Evolutionary conservation across 2,888 invertebrate species (phyloP), one percentile per base, ranked within the genome.

Genomic region (Leuctra nigra): DNA sequence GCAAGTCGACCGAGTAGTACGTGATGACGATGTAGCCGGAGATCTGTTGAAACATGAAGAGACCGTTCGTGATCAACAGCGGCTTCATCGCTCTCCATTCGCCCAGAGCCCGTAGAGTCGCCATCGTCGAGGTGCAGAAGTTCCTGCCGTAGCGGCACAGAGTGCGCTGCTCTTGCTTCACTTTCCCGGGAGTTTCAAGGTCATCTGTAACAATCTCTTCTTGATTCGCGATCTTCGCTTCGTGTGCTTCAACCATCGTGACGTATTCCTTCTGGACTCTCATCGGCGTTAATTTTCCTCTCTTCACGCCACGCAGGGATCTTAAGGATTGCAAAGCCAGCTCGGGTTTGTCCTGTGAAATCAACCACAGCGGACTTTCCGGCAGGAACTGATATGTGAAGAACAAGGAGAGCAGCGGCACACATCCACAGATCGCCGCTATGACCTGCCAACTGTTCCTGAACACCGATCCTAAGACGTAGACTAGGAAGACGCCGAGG

Each of bases 321-420:
- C 35, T 14, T 11, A 55, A 48, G 13, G 55, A 25, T 16, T 23
- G 18, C 23, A 35, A 13, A 0, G 79, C 79, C 63, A 77, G 77
- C 2, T 73, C 72, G 13, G 70, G 61, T 7, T 75, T 70, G 52
- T 75, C 74, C 55, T 71, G 72, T 24, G 73, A 70, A 0, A 75
- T 68, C 14, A 79, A 65, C 80, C 80, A 80, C 3, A 75, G 65
- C 0, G 79, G 79, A 14, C 78, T 77, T 67, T 80, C 80, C 0
- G 79, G 77, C 18, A 80, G 67, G 24, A 74, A 63, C 33, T 72
- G 66, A 2, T 70, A 62, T 2, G 72, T 69, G 41, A 75, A 61
- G 1, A 72, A 59, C 39, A 75, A 68, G 1, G 76, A 70, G 1
- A 73, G 36, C 9, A 73, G 63, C 7, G 59, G 57, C 3, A 57